phyloP scores from a whole-genome alignment of 2,113 vertebrate species.

The Lipophrys pholis region DNA sequence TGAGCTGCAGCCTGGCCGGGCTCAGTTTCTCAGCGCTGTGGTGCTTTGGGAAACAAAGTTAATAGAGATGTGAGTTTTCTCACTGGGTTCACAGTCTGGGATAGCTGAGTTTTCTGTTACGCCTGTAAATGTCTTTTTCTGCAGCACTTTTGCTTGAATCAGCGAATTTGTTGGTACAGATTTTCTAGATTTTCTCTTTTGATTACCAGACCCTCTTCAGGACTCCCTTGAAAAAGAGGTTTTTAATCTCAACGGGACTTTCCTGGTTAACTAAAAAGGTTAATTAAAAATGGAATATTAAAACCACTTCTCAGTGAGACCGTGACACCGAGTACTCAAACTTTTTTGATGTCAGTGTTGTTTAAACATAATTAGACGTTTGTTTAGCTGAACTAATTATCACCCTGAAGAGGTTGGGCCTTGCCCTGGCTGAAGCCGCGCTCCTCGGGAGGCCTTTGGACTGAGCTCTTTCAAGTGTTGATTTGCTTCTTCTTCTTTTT shows the following conservation, averaged over 20 bases:
- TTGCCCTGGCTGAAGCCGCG: constrained; percentile 27
- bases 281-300: too few species aligned
- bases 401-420: constrained; percentile 46
- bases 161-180: too few species aligned
- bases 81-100: not conserved
- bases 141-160: too few species aligned
- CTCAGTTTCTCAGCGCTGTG: constrained; percentile 17
- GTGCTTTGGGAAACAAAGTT: constrained; percentile 21
- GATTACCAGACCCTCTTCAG: not conserved
- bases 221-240: too few species aligned
- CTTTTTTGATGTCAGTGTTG: constrained; percentile 64
- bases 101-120: not conserved
- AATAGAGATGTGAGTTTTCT: constrained; percentile 13
- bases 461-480: constrained; percentile 69
- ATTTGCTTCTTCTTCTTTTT: constrained; percentile 31
- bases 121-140: too few species aligned
- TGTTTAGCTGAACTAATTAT: constrained; percentile 77
- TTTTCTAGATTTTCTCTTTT: not conserved
- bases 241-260: too few species aligned
- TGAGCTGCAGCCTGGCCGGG: constrained; percentile 30
- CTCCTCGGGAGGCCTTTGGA: constrained; percentile 32
- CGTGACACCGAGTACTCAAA: constrained; percentile 56
- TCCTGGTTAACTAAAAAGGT: too few species aligned
- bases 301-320: constrained; percentile 1
- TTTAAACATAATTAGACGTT: constrained; percentile 81